Evolutionary conservation across 2,888 invertebrate species (phyloP), one percentile per base, ranked within the genome.

Genomic region (Monoplex corrugatus): DNA sequence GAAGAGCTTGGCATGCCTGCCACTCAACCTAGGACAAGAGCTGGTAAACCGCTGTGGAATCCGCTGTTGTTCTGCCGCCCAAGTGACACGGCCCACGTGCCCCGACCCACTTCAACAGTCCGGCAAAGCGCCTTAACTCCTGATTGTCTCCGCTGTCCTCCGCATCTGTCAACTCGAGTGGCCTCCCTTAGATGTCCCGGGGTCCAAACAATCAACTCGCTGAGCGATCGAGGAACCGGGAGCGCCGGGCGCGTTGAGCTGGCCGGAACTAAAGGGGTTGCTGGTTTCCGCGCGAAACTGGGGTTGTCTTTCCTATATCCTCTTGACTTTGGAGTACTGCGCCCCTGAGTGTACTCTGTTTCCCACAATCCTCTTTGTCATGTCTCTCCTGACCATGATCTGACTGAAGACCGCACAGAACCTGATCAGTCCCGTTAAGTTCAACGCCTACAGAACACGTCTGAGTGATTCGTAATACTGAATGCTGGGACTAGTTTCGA

Each of bases 131-230:
- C 35, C 84, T 84, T 84, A 84, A 84, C 84, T 63, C 86, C 68
- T 86, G 86, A 63, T 86, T 86, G 68, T 86, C 86, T 86, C 68
- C 86, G 43, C 86, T 43, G n/a, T n/a, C 68, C 43, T 40, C 43
- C 43, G 68, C 86, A 32, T n/a, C 43, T 86, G 86, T 68, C 86
- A 68, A 13, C 68, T 86, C 68, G 86, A 86, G 86, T 86, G 86
- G 86, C 86, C 86, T 86, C 86, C 86, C 86, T 86, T 86, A 23
- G 68, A 43, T 86, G 86, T 86, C 86, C 68, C 68, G 13, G 86
- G 86, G 86, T 43, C 68, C 68, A 68, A 68, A 68, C 86, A 86
- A 86, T 86, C 86, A 86, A 68, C 86, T 68, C 50, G 45, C 84
- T 50, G 84, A 84, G 84, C 50, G 84, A 57, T 84, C 13, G 32